Percentiles rank a stretch among this genome's conserved stretches.
phyloP scores from a whole-genome alignment of 2,888 invertebrate species.

The Aromia moschata region DNA sequence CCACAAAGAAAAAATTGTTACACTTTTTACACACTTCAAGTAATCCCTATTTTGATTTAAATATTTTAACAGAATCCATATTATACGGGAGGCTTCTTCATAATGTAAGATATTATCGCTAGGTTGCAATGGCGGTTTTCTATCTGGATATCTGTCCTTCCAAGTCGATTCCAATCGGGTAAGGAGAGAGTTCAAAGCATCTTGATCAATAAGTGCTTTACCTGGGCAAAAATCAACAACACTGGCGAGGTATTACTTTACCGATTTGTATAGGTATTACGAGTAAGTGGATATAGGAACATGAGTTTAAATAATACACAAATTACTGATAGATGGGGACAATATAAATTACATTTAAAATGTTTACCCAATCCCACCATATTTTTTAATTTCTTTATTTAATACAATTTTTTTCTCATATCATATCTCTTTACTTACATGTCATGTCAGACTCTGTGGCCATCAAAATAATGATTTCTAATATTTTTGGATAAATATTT shows the following conservation, averaged over 20 bases:
- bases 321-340: too few relatives aligned
- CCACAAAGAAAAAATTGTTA: conserved; percentile 40
- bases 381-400: too few relatives aligned
- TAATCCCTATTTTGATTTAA: conserved; percentile 24
- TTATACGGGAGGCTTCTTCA: conserved; percentile 35
- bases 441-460: conserved; percentile 48
- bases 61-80: conserved; percentile 40
- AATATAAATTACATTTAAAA: too few relatives aligned
- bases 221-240: conserved; percentile 53
- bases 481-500: conserved; percentile 51
- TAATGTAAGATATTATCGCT: conserved; percentile 31
- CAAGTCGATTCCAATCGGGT: conserved; percentile 56
- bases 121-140: conserved; percentile 36
- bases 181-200: conserved; percentile 56
- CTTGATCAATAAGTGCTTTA: conserved; percentile 54
- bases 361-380: too few relatives aligned
- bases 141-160: conserved; percentile 41
- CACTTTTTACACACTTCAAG: conserved; percentile 18
- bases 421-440: conserved; percentile 56
- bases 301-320: neutral
- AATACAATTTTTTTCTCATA: too few relatives aligned
- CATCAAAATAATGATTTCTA: conserved; percentile 53
- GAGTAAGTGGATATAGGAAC: neutral
- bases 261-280: neutral
- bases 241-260: neutral